phyloP scores from a whole-genome alignment of 2,113 vertebrate species.

The Phylloscopus trochilus region DNA sequence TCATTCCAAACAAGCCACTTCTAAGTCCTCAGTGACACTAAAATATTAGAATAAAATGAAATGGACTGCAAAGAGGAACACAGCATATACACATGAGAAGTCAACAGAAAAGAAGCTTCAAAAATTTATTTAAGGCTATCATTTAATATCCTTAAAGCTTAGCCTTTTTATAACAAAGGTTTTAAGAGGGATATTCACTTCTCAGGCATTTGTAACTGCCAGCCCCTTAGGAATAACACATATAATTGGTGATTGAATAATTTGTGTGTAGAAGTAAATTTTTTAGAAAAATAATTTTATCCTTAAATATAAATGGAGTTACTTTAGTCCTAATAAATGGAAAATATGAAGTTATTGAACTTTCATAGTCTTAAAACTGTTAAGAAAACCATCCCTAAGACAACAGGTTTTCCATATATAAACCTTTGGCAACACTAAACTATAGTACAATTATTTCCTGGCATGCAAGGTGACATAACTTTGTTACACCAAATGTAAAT shows the following conservation, averaged over 20 bases:
- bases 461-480: constrained; percentile 79
- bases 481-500: constrained; percentile 71
- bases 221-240: constrained; percentile 15
- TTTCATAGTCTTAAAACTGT: constrained; percentile 45
- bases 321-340: constrained; percentile 46
- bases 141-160: constrained; percentile 70
- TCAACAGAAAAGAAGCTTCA: constrained; percentile 67
- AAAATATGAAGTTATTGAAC: constrained; percentile 39
- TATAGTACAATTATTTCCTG: constrained; percentile 66
- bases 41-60: neutral
- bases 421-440: constrained; percentile 68
- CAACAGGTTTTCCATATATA: constrained; percentile 55
- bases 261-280: constrained; percentile 63
- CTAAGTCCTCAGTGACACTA: neutral
- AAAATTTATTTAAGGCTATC: constrained; percentile 73
- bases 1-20: neutral
- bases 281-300: constrained; percentile 73
- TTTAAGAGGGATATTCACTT: constrained; percentile 67
- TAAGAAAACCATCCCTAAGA: constrained; percentile 51
- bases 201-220: constrained; percentile 39
- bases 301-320: constrained; percentile 52
- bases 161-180: constrained; percentile 74
- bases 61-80: neutral
- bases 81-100: neutral
- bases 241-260: constrained; percentile 36